Evolutionary conservation across 2,113 vertebrate genomes (phyloP), one percentile per base, ranked within the genome.

Genomic region (Sprattus sprattus): DNA sequence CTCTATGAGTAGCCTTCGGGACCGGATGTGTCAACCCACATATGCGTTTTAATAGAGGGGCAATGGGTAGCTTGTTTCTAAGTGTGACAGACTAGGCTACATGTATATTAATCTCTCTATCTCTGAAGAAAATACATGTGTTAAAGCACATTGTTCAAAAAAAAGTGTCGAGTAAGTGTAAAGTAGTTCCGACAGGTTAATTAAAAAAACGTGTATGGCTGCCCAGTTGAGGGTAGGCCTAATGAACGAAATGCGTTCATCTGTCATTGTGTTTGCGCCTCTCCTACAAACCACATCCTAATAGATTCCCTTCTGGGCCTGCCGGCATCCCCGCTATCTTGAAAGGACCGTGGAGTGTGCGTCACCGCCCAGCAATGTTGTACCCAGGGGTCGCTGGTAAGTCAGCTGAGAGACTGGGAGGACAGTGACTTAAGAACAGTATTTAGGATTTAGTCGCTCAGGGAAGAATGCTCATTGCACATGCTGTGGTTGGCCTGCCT

Each of bases 311-410:
- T 28, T 71, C 10, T 28, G 64, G 64, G 25, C 64, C 64, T 32
- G 64, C 64, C 64, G 64, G 64, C 64, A 71, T 71, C 64, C 13
- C 10, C 64, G 25, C 25, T 71, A 9, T 71, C 64, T 71, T 71
- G 64, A 71, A 71, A 71, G 64, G 64, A 71, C 25, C 64, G 25
- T 71, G 84, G 45, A 80, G 78, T 39, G 54, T 88, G 89, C 89
- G 84, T 90, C 89, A 90, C 78, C 39, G 67, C 82, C 67, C 44
- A 89, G 50, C 81, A 50, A 88, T 88, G 75, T 85, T 81, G 54
- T 87, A 84, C 83, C 82, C 81, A 84, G 80, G 46, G 47, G 80
- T 83, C 60, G 82, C 50, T 88, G n/a, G 57, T 82, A 64, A 83
- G 39, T 28, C 45, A 28, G 60, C 81, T 32, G 85, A 71, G 46